These are phyloP conservation scores for Telmatherina bonti DNA, from an alignment of 2,797 vertebrate genomes.

Conservation along the genomic window DNA sequence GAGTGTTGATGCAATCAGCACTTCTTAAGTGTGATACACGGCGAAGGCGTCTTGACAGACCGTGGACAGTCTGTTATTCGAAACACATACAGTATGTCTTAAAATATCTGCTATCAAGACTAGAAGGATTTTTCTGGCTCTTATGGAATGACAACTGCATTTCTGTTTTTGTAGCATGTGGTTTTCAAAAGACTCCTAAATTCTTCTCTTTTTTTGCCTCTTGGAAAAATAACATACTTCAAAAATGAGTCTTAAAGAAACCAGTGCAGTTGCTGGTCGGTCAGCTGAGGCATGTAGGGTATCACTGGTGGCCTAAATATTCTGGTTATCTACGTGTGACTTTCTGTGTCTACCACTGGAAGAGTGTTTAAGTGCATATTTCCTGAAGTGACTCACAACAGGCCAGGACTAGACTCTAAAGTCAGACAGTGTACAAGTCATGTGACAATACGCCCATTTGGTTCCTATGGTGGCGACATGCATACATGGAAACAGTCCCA, in stretches of 20 bases:
- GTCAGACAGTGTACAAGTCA: conserved; percentile 37
- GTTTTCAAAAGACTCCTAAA: conserved; percentile 40
- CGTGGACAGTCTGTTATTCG: conserved; percentile 36
- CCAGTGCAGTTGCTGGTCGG: not conserved
- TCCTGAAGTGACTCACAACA: conserved; percentile 51
- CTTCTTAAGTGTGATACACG: conserved; percentile 8
- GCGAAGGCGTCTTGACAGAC: not conserved
- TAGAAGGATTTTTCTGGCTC: conserved; percentile 35
- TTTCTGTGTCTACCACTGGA: conserved; percentile 16
- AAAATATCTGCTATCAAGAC: conserved; percentile 37
- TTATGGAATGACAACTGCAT: conserved; percentile 33
- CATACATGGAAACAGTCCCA: conserved; percentile 49
- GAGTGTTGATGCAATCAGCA: conserved; percentile 32
- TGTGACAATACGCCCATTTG: conserved; percentile 21
- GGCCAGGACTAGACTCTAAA: conserved; percentile 32
- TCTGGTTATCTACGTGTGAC: conserved; percentile 29
- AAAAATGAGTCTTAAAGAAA: conserved; percentile 18
- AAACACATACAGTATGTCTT: conserved; percentile 28
- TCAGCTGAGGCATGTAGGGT: conserved; percentile 30
- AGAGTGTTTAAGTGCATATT: conserved; percentile 35
- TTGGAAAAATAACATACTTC: conserved; percentile 23
- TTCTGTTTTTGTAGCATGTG: conserved; percentile 46
- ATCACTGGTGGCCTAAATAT: conserved; percentile 33
- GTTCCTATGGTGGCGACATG: conserved; percentile 59
- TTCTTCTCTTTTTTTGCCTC: conserved; percentile 41